A percentile compares a stretch with the other conserved stretches of the same genome.
Conservation (phyloP, 2,113 vertebrate genomes). For the Pteronura brasiliensis region DNA sequence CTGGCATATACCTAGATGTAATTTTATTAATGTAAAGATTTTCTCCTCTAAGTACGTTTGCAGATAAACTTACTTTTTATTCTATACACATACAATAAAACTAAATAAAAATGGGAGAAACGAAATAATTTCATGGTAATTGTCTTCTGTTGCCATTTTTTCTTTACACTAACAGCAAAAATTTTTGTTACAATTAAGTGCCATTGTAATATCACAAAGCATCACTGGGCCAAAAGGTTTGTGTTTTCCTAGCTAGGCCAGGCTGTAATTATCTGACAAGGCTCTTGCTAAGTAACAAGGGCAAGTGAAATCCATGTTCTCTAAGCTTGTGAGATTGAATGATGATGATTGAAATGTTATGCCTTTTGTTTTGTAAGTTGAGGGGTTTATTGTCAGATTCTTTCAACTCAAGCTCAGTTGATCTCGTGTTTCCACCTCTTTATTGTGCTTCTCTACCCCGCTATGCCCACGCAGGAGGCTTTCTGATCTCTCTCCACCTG, state of each 20-base stretch:
- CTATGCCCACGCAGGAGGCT: background rate
- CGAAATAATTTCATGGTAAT: background rate
- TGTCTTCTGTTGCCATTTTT: background rate
- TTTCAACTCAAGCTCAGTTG: background rate
- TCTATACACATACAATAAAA: constrained; percentile 12
- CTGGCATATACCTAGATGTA: background rate
- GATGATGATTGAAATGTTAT: background rate
- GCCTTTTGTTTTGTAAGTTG: constrained; percentile 28
- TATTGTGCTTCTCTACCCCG: background rate
- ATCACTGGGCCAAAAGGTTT: background rate
- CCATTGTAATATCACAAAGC: constrained; percentile 1
- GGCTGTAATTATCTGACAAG: background rate
- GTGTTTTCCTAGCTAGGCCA: background rate
- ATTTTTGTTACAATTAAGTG: constrained; percentile 20
- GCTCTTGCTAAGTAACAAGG: background rate
- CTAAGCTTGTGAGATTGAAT: background rate
- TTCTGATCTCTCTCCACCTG: background rate
- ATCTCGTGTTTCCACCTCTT: constrained; percentile 20
- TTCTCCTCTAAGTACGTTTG: constrained; percentile 22
- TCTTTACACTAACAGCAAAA: background rate
- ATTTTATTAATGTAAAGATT: constrained; percentile 35
- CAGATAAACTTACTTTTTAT: constrained; percentile 39
- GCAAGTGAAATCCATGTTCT: background rate
- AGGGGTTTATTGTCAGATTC: constrained; percentile 40
- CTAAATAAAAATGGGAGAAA: background rate